These are phyloP conservation scores for Lochmaea capreae DNA, from an alignment of 2,888 invertebrate genomes.

Conservation along the genomic window DNA sequence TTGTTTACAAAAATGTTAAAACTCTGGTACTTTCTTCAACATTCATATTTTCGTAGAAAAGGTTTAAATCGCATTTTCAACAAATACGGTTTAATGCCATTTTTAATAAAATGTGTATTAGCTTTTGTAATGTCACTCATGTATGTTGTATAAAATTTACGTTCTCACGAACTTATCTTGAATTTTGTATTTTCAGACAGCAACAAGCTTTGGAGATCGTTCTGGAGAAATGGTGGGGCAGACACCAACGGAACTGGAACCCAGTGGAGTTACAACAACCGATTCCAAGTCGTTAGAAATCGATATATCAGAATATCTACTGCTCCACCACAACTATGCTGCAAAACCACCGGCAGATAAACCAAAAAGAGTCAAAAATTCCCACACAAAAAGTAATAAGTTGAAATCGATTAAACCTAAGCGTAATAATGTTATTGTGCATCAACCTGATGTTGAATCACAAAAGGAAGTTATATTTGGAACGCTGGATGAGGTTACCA, in stretches of 20 bases:
- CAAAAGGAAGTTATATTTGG: constrained; percentile 69
- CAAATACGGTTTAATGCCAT: background rate
- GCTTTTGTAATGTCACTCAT: constrained; percentile 10
- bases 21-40: background rate
- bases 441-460: constrained; percentile 1
- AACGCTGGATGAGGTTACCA: constrained; percentile 78
- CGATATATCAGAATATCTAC: constrained; percentile 60
- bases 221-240: constrained; percentile 86
- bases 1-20: background rate
- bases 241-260: constrained; percentile 87
- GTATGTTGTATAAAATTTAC: background rate
- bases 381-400: constrained; percentile 36
- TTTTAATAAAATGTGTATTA: background rate
- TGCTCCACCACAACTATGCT: constrained; percentile 62
- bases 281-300: constrained; percentile 52
- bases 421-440: constrained; percentile 13
- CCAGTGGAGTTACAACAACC: constrained; percentile 71
- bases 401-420: constrained; percentile 50
- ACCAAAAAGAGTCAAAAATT: constrained; percentile 19
- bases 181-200: constrained; percentile 59
- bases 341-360: constrained; percentile 50
- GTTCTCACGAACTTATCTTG: background rate
- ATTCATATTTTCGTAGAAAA: background rate
- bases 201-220: constrained; percentile 66
- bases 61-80: background rate